Evolutionary conservation across 2,888 invertebrate genomes (phyloP), one percentile per base, ranked within the genome.

Genomic region (Rapana venosa): DNA sequence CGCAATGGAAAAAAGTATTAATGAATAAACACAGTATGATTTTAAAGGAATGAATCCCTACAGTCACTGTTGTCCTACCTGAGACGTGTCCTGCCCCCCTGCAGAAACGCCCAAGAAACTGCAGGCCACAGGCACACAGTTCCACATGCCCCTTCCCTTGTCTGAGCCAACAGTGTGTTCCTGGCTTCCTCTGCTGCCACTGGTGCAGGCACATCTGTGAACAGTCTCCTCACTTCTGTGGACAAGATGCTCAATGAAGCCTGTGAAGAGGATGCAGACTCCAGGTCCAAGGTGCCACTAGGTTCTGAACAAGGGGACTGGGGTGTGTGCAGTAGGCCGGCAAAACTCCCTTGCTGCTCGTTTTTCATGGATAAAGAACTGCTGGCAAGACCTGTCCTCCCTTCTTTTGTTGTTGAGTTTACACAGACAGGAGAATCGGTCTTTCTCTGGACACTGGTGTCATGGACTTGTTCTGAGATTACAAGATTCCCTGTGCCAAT

Each of bases 271-370:
- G 79, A 11, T 15, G 4, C 35, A 35, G 32, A 35, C 1, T 79
- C 35, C 6, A 32, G 74, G 26, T 4, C 11, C 74, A n/a, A 11
- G n/a, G 26, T 8, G 11, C 35, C 79, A 79, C 66, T 66, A 13
- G 26, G 26, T 47, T 26, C 66, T 66, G 66, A 66, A 22, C 20
- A 22, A 13, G 83, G 11, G 13, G 83, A 35, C 83, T 13, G 22
- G 47, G 83, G 26, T 47, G 11, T 26, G 47, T 20, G 74, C 81
- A 79, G 74, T 36, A 88, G 70, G 13, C 83, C 70, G 17, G 83
- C 88, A 61, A 88, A 66, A 30, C 47, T 83, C 26, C 83, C 88
- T n/a, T 4, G 70, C 47, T 22, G 88, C n/a, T 66, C 61, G 30
- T 56, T 81, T 13, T 35, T n/a, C 22, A 17, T 36, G 22, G 88